Evolutionary conservation across 2,888 invertebrate genomes (phyloP), one percentile per base, ranked within the genome.

Genomic region (Microplitis manilae): DNA sequence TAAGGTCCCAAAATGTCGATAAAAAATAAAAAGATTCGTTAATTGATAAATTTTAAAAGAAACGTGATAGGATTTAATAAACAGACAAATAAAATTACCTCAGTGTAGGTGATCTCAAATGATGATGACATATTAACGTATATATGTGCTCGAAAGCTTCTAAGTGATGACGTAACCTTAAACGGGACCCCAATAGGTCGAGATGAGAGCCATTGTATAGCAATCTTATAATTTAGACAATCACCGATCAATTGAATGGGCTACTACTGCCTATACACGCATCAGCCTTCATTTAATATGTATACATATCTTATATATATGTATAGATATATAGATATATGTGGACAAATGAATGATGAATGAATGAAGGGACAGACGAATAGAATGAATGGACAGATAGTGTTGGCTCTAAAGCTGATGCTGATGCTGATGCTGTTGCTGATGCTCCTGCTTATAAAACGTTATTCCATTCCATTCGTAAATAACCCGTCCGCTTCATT

Each of bases 191-290:
- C 89, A 89, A 90, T 90, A 90, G 89, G 88, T 87, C 89, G 88
- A 89, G 89, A 89, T 89, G 90, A 89, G 89, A 89, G 89, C 90
- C 89, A 90, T 90, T 90, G 90, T 90, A 90, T 90, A 87, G 89
- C 89, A 90, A 90, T 90, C 89, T 90, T 90, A 90, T 90, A 90
- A 90, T 90, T 90, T 90, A 90, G 89, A 90, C 89, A 90, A 90
- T 90, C 89, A 90, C 89, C 89, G 90, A 90, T 90, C 90, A 90
- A 90, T 90, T 90, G 90, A 90, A 90, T 89, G 90, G 90, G 89
- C 89, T 90, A 88, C 89, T 89, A 89, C 88, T 88, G 87, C 9
- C 87, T 87, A 87, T 88, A 89, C 88, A 88, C 87, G 88, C 87
- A 88, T 84, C 86, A 88, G 84, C 86, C 86, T 84, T 86, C 87